Evolutionary conservation across 2,113 vertebrate species (phyloP).

Genomic region (Corythornis madagascariensis): DNA sequence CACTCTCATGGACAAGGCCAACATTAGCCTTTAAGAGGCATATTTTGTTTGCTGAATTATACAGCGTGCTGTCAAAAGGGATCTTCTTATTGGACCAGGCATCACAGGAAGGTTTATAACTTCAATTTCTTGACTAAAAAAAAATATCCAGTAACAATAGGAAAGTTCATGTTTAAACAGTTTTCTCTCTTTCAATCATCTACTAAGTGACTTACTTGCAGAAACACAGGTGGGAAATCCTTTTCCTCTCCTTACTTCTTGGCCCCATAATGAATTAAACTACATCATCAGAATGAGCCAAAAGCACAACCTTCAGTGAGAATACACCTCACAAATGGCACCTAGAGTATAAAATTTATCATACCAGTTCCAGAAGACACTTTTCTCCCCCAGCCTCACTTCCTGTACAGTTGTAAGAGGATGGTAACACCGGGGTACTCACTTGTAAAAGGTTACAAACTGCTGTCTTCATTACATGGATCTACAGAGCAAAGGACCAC

Average conservation of each 20-base stretch:
- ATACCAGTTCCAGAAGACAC: fast-evolving
- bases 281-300: neutral
- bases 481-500: neutral
- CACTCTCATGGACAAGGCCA: conserved; percentile 37
- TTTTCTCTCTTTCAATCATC: neutral
- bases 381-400: neutral
- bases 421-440: fast-evolving
- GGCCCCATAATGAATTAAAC: neutral
- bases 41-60: neutral
- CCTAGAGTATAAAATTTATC: neutral
- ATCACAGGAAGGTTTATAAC: neutral
- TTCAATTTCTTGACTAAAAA: neutral
- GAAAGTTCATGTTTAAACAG: neutral
- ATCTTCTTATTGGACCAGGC: neutral
- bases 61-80: neutral
- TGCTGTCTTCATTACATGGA: neutral
- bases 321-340: fast-evolving
- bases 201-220: neutral
- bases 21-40: conserved; percentile 12
- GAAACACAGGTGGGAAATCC: neutral
- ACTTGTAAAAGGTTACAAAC: neutral
- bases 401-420: neutral
- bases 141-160: neutral
- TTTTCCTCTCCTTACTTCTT: neutral
- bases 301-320: neutral